Evolutionary conservation across 2,113 vertebrate genomes (phyloP), one percentile per base, ranked within the genome.

Genomic region (Caranx ignobilis): DNA sequence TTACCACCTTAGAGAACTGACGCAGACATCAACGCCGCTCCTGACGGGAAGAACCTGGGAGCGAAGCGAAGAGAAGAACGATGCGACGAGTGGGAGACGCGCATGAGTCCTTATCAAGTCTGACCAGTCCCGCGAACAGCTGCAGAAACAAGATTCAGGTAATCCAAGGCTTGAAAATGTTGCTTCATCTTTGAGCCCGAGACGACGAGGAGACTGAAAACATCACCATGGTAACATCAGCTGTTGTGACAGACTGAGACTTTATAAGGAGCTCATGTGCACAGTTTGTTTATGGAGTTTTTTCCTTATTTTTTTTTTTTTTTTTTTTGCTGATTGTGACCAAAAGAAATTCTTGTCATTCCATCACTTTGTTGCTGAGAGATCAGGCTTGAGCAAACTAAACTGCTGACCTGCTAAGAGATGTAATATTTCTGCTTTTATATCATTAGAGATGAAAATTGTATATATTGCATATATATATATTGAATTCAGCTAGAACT

Each of bases 1-100:
- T 92, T 34, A 71, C 81, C 21, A 86, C 66, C 13, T 73, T 66
- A 5, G 82, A 90, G 54, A 72, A 85, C 80, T 92, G 79, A 93
- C 0, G n/a, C 2, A 5, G 55, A 43, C 55, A 0, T 18, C 56
- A 26, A 1, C 26, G 1, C 26, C 26, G 26, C 26, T 26, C 26
- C 26, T 26, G 26, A 26, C 26, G 26, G 26, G 26, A 26, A 26
- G 26, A 26, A 26, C 26, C 12, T 31, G 26, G 21, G 47, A 15
- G 3, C 18, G 9, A 11, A 39, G 16, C 19, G 11, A 8, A 66
- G 39, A 19, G 2, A 48, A 65, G 60, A 65, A 61, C 13, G 60
- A 59, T 35, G 34, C 47, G 2, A n/a, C 57, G 26, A 26, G 26
- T 69, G 56, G 65, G 31, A 56, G 0, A 21, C n/a, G 54, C 1